Percentiles rank a stretch among this genome's conserved stretches.
Conservation (phyloP, 2,797 vertebrate genomes). For the Telmatherina bonti region DNA sequence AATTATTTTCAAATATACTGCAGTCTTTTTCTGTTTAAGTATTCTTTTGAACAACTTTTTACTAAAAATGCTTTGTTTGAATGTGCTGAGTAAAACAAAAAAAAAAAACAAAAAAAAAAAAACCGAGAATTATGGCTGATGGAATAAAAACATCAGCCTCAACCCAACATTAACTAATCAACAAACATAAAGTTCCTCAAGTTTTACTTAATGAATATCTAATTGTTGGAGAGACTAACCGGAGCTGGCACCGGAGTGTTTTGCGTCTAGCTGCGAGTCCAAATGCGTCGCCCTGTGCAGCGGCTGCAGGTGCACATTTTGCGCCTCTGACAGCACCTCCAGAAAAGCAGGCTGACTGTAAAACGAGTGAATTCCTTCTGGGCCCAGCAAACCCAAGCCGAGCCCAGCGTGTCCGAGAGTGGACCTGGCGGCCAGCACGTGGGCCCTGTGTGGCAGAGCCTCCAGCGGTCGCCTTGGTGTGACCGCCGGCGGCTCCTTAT, state of each 20-base stretch:
- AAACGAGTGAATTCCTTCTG: conserved; percentile 92
- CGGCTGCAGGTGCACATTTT: conserved; percentile 91
- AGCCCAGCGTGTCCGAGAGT: conserved; percentile 89
- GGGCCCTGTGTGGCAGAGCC: conserved; percentile 87
- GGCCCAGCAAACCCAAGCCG: conserved; percentile 91
- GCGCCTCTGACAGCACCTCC: conserved; percentile 93
- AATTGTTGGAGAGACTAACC: conserved; percentile 80
- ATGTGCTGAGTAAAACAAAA: background rate
- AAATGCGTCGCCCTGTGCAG: conserved; percentile 84
- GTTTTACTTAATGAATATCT: background rate
- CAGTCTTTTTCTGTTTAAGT: background rate
- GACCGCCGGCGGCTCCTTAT: conserved; percentile 90
- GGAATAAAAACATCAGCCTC: too few species aligned
- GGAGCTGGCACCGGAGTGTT: conserved; percentile 90
- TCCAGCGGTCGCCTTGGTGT: conserved; percentile 88
- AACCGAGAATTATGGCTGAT: background rate
- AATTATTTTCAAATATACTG: background rate
- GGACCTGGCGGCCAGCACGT: conserved; percentile 90
- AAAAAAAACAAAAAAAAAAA: too few species aligned
- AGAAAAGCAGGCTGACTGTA: conserved; percentile 94
- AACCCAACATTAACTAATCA: too few species aligned
- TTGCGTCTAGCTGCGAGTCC: conserved; percentile 86
- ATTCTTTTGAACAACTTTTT: background rate
- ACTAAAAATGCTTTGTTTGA: background rate
- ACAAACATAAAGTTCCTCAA: background rate